Conservation (phyloP, 2,113 vertebrate species). For the Lophura nycthemera region DNA sequence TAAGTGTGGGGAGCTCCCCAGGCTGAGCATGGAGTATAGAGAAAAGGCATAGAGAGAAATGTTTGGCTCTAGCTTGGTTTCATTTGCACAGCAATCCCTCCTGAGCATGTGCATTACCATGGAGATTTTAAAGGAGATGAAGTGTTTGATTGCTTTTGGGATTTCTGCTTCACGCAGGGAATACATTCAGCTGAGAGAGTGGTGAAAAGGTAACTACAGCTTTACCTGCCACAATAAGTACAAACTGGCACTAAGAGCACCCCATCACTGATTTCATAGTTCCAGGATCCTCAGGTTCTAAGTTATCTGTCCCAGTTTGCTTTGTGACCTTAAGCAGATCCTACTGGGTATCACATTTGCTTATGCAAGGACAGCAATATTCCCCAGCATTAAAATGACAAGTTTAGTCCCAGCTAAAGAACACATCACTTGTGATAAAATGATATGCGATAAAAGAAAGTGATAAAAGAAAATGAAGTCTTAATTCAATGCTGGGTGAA, state of each 20-base stretch:
- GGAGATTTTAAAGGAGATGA: slow-evolving; percentile 25
- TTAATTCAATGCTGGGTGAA: not conserved
- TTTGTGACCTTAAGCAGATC: not conserved
- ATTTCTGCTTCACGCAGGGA: not conserved
- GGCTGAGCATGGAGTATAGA: not conserved
- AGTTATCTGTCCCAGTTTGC: not conserved
- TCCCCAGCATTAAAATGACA: not conserved
- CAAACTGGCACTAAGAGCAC: not conserved
- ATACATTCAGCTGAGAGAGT: not conserved
- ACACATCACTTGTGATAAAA: not conserved
- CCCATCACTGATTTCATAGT: not conserved
- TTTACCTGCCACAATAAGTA: not conserved
- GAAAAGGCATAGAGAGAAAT: not conserved
- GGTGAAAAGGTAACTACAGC: not conserved
- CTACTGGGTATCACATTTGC: accelerated
- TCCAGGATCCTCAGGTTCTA: not conserved
- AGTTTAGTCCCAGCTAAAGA: not conserved
- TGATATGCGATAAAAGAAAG: too few relatives aligned
- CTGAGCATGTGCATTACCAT: not conserved
- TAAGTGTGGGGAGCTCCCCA: not conserved
- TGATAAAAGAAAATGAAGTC: not conserved
- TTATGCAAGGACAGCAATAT: not conserved
- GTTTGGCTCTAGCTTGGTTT: not conserved
- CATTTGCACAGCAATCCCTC: not conserved
- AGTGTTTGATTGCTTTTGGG: not conserved